Evolutionary conservation across 2,797 vertebrate species (phyloP).

Genomic region (Ibycter americanus): DNA sequence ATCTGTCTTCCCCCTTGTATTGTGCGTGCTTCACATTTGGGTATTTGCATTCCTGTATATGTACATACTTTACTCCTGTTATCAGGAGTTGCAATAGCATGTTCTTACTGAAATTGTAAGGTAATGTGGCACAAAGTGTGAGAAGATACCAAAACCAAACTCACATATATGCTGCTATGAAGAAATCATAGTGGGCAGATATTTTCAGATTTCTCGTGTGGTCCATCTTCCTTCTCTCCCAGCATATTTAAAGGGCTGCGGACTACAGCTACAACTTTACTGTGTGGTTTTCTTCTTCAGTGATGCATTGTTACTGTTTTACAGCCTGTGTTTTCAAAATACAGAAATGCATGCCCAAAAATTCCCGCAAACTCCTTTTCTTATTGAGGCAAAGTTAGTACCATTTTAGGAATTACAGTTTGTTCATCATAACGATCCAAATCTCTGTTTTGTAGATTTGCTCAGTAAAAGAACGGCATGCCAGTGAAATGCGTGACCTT

Average conservation of each 20-base stretch:
- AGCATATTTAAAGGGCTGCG: background rate
- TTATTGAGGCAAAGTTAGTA: background rate
- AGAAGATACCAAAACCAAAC: background rate
- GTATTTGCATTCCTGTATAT: background rate
- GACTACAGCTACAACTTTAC: background rate
- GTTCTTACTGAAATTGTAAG: background rate
- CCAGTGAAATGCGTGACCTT: conserved; percentile 93
- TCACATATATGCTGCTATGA: background rate
- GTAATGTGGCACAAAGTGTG: background rate
- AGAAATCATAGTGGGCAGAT: background rate
- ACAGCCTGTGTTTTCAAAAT: background rate
- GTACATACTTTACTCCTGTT: background rate
- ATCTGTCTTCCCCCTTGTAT: background rate
- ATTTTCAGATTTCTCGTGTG: background rate
- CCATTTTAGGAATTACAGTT: background rate
- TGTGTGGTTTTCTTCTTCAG: background rate
- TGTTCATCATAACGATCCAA: background rate
- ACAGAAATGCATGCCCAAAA: background rate
- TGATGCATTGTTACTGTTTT: background rate
- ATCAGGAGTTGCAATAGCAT: background rate
- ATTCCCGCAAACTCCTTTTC: background rate
- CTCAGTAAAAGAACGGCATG: conserved; percentile 92
- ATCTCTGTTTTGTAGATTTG: conserved; percentile 85
- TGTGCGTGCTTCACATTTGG: background rate
- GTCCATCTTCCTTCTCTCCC: background rate